Evolutionary conservation across 2,888 invertebrate species (phyloP).

Genomic region (Apodemia hepburni): DNA sequence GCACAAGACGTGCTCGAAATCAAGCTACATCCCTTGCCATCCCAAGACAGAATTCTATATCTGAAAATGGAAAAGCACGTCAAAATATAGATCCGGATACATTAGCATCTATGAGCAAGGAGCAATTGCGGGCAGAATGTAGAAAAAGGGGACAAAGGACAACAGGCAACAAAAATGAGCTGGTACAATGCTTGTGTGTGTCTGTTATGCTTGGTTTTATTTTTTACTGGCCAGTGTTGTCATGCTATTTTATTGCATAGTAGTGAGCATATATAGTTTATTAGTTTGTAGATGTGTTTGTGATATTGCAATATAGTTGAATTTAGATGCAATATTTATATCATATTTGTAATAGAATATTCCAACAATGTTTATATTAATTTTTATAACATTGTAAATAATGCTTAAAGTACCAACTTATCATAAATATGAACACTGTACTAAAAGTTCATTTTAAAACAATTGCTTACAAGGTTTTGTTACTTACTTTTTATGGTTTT

Average conservation of each 20-base stretch:
- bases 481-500: no score
- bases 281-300: slow-evolving; percentile 10
- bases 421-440: no score
- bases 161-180: slow-evolving; percentile 85
- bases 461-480: no score
- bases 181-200: slow-evolving; percentile 80
- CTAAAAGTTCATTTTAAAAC: no score
- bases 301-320: not conserved
- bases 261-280: slow-evolving; percentile 4
- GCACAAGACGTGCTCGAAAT: slow-evolving; percentile 66
- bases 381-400: no score
- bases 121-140: slow-evolving; percentile 84
- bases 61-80: slow-evolving; percentile 65
- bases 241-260: not conserved
- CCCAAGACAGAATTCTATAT: slow-evolving; percentile 64
- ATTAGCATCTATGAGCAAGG: slow-evolving; percentile 83
- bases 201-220: slow-evolving; percentile 50
- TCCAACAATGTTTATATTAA: no score
- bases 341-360: no score
- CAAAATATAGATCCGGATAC: slow-evolving; percentile 70
- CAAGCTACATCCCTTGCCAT: slow-evolving; percentile 61
- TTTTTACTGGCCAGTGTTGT: slow-evolving; percentile 30
- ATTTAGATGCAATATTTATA: not conserved
- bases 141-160: slow-evolving; percentile 84
- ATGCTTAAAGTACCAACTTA: no score